A percentile compares a stretch with the other conserved stretches of the same genome.
Evolutionary conservation across 1,140 invertebrate genomes (phyloP).

Genomic region (Zophobas atratus): DNA sequence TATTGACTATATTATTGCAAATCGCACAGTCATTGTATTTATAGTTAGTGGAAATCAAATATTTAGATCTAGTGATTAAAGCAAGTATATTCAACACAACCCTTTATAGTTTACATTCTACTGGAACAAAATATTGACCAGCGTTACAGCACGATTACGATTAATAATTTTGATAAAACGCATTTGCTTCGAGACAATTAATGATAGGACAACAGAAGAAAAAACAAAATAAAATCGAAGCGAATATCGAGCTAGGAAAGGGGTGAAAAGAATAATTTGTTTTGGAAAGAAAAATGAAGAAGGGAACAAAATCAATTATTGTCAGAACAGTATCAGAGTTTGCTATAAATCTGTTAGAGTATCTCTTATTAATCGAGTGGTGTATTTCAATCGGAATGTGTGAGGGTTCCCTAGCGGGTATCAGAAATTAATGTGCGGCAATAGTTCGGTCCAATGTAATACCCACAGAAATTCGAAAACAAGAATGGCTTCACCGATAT

Average conservation of each 20-base stretch:
- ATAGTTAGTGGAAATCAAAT: too few relatives aligned
- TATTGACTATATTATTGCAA: constrained; percentile 7
- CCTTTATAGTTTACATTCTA: too few relatives aligned
- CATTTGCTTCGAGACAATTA: too few relatives aligned
- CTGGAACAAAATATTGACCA: too few relatives aligned
- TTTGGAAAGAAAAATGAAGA: constrained; percentile 54
- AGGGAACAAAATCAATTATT: constrained; percentile 57
- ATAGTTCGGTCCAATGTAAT: neutral
- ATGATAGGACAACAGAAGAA: too few relatives aligned
- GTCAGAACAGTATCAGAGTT: constrained; percentile 54
- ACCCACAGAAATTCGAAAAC: neutral
- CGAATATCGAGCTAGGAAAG: neutral
- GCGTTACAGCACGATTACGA: too few relatives aligned
- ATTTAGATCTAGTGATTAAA: too few relatives aligned
- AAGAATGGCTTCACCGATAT: neutral
- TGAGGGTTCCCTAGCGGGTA: constrained; percentile 46
- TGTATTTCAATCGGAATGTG: constrained; percentile 58
- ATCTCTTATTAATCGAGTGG: constrained; percentile 60
- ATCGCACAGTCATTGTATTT: too few relatives aligned
- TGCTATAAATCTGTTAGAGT: constrained; percentile 57
- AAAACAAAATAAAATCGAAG: constrained; percentile 2
- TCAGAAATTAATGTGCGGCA: constrained; percentile 56
- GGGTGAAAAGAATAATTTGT: constrained; percentile 6
- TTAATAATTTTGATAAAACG: too few relatives aligned
- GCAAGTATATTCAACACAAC: too few relatives aligned